Conservation (phyloP, 1,140 invertebrate genomes). For the Caerostris extrusa region DNA sequence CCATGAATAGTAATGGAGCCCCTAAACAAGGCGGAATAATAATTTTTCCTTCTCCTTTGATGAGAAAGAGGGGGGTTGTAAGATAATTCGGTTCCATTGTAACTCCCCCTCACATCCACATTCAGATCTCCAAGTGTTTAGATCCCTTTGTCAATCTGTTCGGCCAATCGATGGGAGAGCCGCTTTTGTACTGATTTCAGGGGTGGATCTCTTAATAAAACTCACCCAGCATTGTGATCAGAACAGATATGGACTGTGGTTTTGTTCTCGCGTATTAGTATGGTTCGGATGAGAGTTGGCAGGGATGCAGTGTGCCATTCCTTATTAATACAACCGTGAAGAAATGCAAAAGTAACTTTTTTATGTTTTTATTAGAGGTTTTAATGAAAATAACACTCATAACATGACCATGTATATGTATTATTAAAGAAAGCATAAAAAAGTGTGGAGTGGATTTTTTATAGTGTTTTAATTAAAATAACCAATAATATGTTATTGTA, state of each 20-base stretch:
- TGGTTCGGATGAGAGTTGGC: no score
- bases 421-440: no score
- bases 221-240: not conserved
- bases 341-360: no score
- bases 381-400: no score
- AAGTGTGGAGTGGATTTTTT: no score
- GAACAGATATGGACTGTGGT: not conserved
- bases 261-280: not conserved
- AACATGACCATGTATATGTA: no score
- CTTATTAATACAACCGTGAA: no score
- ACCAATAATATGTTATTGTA: no score
- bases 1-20: conserved; percentile 35
- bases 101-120: not conserved
- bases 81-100: conserved; percentile 8
- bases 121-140: conserved; percentile 13
- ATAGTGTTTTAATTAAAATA: no score
- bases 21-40: conserved; percentile 42
- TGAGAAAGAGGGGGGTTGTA: conserved; percentile 23
- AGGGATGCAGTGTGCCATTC: no score
- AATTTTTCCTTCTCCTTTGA: conserved; percentile 43
- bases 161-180: conserved; percentile 27
- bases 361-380: no score
- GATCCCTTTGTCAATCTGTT: conserved; percentile 65
- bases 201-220: conserved; percentile 27
- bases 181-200: not conserved